A percentile compares a stretch with the other conserved stretches of the same genome.
These are phyloP conservation scores for Dunckerocampus dactyliophorus DNA, from an alignment of 2,113 vertebrate genomes.

Conservation along the genomic window DNA sequence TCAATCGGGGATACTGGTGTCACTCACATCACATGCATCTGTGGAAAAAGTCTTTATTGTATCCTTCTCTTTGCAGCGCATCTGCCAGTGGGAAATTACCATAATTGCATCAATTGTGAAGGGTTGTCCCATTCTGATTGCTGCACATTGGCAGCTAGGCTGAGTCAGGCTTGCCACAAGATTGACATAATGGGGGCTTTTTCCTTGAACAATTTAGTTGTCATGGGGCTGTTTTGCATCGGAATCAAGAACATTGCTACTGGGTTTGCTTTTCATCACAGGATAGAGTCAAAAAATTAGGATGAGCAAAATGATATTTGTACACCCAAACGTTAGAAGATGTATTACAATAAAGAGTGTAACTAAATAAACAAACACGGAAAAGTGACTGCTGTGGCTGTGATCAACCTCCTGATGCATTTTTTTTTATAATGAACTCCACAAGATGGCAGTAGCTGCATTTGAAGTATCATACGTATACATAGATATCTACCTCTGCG, in stretches of 20 bases:
- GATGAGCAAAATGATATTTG: too few relatives aligned
- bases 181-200: background rate
- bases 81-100: background rate
- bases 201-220: background rate
- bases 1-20: background rate
- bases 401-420: too few relatives aligned
- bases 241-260: background rate
- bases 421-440: too few relatives aligned
- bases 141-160: background rate
- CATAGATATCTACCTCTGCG: too few relatives aligned
- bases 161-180: background rate
- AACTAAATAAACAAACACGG: too few relatives aligned
- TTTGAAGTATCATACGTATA: too few relatives aligned
- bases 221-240: background rate
- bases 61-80: background rate
- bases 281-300: too few relatives aligned
- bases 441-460: too few relatives aligned
- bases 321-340: too few relatives aligned
- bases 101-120: background rate
- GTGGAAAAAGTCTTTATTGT: background rate
- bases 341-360: too few relatives aligned
- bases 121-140: background rate
- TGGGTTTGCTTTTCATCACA: background rate
- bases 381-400: too few relatives aligned
- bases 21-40: background rate